Conservation (phyloP, 1,140 invertebrate species). For the Parasteatoda tepidariorum region DNA sequence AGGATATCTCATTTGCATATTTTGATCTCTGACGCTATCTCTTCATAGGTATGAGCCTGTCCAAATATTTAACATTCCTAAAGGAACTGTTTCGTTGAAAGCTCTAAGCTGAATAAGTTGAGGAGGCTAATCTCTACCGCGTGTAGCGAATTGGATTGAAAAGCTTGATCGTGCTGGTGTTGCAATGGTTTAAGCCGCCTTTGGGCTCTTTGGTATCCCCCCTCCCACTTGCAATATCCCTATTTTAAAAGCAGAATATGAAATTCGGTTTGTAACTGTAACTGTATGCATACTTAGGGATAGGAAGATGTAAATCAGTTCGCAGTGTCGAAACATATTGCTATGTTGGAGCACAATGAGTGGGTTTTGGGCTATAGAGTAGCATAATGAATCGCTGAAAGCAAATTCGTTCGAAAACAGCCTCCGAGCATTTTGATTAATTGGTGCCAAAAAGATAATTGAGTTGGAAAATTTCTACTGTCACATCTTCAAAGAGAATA, state of each 20-base stretch:
- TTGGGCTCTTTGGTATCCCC: not conserved
- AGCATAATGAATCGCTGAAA: not conserved
- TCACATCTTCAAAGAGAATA: too few species aligned
- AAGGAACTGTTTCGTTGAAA: conserved; percentile 5
- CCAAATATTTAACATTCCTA: conserved; percentile 57
- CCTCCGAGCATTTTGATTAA: not conserved
- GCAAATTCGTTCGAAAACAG: not conserved
- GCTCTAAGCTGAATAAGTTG: not conserved
- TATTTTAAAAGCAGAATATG: not conserved
- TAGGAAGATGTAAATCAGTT: not conserved
- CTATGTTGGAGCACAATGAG: not conserved
- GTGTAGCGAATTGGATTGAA: not conserved
- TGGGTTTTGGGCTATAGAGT: not conserved
- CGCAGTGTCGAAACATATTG: not conserved
- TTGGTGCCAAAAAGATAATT: not conserved
- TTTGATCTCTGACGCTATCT: conserved; percentile 22
- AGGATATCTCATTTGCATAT: conserved; percentile 42
- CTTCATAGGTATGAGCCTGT: conserved; percentile 45
- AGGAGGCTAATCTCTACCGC: not conserved
- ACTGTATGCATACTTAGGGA: too few species aligned
- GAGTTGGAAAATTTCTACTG: too few species aligned
- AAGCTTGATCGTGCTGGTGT: too few species aligned
- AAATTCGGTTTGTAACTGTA: too few species aligned
- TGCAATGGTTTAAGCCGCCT: not conserved
- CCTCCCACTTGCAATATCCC: not conserved